phyloP scores from a whole-genome alignment of 2,797 vertebrate genomes.

The Pitangus sulphuratus region DNA sequence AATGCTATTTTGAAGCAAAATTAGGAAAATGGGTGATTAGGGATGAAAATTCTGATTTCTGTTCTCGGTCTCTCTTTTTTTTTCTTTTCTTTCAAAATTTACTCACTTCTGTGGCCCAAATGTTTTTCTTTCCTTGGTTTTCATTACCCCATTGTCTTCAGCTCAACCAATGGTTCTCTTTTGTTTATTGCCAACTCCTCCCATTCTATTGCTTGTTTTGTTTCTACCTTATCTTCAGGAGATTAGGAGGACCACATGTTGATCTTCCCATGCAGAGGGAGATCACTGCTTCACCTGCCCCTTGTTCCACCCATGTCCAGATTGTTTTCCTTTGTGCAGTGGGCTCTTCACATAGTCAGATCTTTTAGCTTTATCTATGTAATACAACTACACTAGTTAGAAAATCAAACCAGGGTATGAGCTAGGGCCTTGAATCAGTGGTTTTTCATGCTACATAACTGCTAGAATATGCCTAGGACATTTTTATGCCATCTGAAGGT shows the following conservation, averaged over 20 bases:
- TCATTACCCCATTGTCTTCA: neutral
- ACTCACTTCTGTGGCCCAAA: neutral
- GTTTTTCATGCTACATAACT: neutral
- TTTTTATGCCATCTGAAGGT: neutral
- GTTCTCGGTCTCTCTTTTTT: neutral
- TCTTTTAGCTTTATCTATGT: neutral
- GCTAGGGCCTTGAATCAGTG: neutral
- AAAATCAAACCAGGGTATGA: neutral
- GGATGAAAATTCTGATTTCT: neutral
- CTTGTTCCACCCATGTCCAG: neutral
- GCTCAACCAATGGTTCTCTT: neutral
- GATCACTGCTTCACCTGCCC: neutral
- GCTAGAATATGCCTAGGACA: neutral
- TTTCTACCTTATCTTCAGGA: neutral
- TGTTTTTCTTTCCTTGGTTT: neutral
- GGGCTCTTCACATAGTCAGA: neutral
- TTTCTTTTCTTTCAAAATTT: neutral
- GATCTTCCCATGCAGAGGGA: neutral
- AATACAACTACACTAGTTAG: neutral
- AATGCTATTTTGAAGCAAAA: neutral
- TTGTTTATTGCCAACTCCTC: neutral
- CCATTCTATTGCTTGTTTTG: neutral
- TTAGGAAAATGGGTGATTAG: rapidly evolving
- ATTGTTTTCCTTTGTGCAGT: neutral
- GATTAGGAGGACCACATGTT: neutral